These are phyloP conservation scores for Microtus oregoni DNA, from an alignment of 2,113 vertebrate genomes.

Conservation along the genomic window DNA sequence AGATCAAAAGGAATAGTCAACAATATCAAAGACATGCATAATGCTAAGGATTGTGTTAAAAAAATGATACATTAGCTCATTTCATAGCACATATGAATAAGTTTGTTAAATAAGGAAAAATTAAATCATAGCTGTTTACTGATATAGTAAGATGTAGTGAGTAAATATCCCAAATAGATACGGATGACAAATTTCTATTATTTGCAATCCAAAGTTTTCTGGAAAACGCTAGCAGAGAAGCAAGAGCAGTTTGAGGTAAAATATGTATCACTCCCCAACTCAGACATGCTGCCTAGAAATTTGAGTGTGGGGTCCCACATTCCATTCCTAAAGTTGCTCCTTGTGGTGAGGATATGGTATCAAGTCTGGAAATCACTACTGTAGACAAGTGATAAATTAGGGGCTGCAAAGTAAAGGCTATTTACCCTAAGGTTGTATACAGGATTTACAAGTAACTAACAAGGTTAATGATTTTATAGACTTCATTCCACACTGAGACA, in stretches of 20 bases:
- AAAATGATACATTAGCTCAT: background rate
- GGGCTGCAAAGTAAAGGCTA: background rate
- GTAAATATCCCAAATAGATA: background rate
- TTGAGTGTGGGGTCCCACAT: rapidly evolving
- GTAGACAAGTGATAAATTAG: background rate
- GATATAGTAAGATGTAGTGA: background rate
- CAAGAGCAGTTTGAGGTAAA: background rate
- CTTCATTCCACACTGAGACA: background rate
- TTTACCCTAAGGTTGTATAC: background rate
- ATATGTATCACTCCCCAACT: rapidly evolving
- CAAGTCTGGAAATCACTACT: background rate
- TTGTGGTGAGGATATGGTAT: background rate
- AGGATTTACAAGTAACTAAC: background rate
- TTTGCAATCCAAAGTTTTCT: background rate
- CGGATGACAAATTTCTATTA: too few relatives aligned
- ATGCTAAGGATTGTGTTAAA: background rate
- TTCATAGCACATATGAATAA: background rate
- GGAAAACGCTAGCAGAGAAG: background rate
- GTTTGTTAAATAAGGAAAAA: background rate
- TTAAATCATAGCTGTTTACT: background rate
- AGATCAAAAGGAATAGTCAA: background rate
- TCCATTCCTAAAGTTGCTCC: background rate
- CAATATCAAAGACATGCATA: background rate
- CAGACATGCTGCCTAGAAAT: background rate
- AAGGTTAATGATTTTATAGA: background rate